These are phyloP conservation scores for Propsilocerus akamusi DNA, from an alignment of 1,140 invertebrate species.

Conservation along the genomic window DNA sequence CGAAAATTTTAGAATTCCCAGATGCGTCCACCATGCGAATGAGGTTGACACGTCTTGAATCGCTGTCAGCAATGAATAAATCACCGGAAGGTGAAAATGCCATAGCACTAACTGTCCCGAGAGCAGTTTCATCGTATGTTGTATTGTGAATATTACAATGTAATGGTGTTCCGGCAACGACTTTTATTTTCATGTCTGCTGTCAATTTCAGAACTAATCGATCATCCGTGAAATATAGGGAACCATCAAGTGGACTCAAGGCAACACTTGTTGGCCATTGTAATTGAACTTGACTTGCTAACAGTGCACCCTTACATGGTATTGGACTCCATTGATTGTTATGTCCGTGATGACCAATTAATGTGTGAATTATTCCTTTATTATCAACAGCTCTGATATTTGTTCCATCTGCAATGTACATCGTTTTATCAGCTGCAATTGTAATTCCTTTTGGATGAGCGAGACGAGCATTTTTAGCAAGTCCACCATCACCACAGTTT, in stretches of 20 bases:
- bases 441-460: slow-evolving; percentile 93
- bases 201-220: slow-evolving; percentile 81
- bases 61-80: slow-evolving; percentile 83
- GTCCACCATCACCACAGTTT: slow-evolving; percentile 85
- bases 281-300: slow-evolving; percentile 64
- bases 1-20: slow-evolving; percentile 66
- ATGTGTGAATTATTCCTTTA: slow-evolving; percentile 77
- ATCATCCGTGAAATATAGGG: slow-evolving; percentile 89
- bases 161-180: slow-evolving; percentile 77
- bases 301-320: slow-evolving; percentile 61
- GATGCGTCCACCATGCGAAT: slow-evolving; percentile 66
- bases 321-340: slow-evolving; percentile 81
- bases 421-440: slow-evolving; percentile 74
- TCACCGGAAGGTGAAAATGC: slow-evolving; percentile 85
- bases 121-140: slow-evolving; percentile 30
- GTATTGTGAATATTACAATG: slow-evolving; percentile 44
- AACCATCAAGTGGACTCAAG: slow-evolving; percentile 82
- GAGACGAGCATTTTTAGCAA: slow-evolving; percentile 76
- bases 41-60: slow-evolving; percentile 74
- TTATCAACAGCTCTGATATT: slow-evolving; percentile 83
- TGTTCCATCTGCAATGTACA: slow-evolving; percentile 89
- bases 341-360: slow-evolving; percentile 82
- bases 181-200: slow-evolving; percentile 72
- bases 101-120: slow-evolving; percentile 62
- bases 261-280: slow-evolving; percentile 92